Base-by-base conservation (phyloP, 2,797 vertebrate genomes). In the Mus spretus region DNA sequence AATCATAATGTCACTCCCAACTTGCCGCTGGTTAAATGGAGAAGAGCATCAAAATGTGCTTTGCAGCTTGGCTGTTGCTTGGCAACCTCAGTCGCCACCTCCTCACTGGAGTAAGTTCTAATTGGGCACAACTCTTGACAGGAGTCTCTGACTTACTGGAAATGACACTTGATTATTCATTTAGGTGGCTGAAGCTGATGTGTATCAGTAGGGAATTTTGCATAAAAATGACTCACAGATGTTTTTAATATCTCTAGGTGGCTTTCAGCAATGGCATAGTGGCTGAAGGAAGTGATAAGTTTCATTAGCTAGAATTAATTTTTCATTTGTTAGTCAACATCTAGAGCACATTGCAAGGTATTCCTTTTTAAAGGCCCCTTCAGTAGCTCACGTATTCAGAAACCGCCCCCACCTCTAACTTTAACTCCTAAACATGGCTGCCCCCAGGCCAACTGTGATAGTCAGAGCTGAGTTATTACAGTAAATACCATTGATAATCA, bases 31-130 rank as follows among this genome's bases (percentile, higher is more conserved):
- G 98, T 95, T 97, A 98, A 98, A 98, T 97, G 98, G 97, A 98
- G 98, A 98, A 97, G 98, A 98, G 98, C 98, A 98, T 98, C 98
- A 98, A 97, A 98, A 98, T 97, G 98, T 96, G 97, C 98, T 98
- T 98, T 98, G 91, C 98, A 98, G 98, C 98, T 97, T 97, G 98
- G 98, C 11, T 24, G 98, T 98, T 97, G 98, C 98, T 96, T 98
- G 98, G 98, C 98, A 98, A 99, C 98, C 0, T 95, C 90, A 86
- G 98, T 98, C 97, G 97, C 98, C 98, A 97, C 98, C 97, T 98
- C 98, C 98, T 98, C 98, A 90, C 98, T 90, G 89, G 98, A 96
- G 98, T 97, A 98, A 98, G 98, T 98, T 98, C 98, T 98, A 98
- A 99, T 98, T 98, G 98, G 98, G 97, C 59, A 44, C 96, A 37